phyloP scores from a whole-genome alignment of 2,888 invertebrate genomes.

The Cantharis flavilabris region DNA sequence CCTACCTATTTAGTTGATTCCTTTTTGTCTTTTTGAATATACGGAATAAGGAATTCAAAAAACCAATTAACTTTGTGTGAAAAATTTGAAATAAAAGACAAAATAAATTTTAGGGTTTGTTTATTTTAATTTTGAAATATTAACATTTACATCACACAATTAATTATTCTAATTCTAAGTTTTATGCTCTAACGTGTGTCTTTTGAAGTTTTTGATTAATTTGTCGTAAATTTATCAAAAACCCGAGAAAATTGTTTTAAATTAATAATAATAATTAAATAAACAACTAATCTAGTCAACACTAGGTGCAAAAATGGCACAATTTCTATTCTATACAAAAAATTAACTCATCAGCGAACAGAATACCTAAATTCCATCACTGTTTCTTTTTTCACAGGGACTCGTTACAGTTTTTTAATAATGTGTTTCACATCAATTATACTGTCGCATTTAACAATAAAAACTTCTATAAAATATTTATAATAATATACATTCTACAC shows the following conservation, averaged over 20 bases:
- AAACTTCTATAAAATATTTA: constrained; percentile 27
- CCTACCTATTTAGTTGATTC: constrained; percentile 49
- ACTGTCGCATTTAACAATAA: constrained; percentile 22
- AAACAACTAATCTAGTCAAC: constrained; percentile 54
- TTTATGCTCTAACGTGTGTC: constrained; percentile 20
- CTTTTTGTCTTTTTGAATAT: constrained; percentile 30
- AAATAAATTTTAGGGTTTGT: constrained; percentile 51
- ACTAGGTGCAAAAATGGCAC: constrained; percentile 54
- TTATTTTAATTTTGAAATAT: constrained; percentile 58
- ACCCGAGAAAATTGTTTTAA: not conserved
- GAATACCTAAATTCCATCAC: constrained; percentile 56
- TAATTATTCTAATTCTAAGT: constrained; percentile 49
- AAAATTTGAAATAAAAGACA: constrained; percentile 45
- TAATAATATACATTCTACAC: constrained; percentile 19
- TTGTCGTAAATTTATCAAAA: not conserved
- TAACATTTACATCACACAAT: constrained; percentile 59
- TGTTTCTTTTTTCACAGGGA: constrained; percentile 34
- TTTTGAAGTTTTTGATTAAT: constrained; percentile 7
- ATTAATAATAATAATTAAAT: constrained; percentile 40
- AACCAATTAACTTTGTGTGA: constrained; percentile 11
- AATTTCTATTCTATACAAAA: constrained; percentile 42
- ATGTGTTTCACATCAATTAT: constrained; percentile 18
- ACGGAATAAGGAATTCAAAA: constrained; percentile 22
- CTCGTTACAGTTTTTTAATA: constrained; percentile 11
- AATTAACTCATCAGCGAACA: constrained; percentile 48